Base-by-base conservation (phyloP, 2,888 invertebrate species). In the Blomia tropicalis region DNA sequence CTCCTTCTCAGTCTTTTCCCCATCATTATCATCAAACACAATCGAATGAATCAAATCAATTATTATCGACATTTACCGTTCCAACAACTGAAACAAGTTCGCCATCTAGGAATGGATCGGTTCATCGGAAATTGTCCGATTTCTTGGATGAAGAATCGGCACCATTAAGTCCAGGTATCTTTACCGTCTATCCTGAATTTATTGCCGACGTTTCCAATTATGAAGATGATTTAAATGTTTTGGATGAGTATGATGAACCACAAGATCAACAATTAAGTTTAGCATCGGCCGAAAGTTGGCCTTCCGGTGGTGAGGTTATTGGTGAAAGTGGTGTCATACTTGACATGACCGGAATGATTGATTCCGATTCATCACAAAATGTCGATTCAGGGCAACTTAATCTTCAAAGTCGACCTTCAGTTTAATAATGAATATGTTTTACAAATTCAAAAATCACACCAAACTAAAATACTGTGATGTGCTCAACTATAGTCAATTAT, bases 181-280 rank as follows among this genome's bases (percentile, higher is more conserved):
- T 67, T 17, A 63, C 64, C 31, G 63, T 65, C 31, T 68, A 68
- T 59, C 68, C 68, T 2, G 68, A 68, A 58, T 59, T 64, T 30
- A 19, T 25, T 7, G 36, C n/a, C 22, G 51, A n/a, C 59, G 58
- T 25, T 30, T 31, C 30, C 59, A 56, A 27, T 30, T 56, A 32
- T 7, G 29, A 56, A 11, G 56, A 56, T 56, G 3, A 56, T n/a
- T n/a, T 47, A 7, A 47, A 47, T 14, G 23, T 47, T 22, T n/a
- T 47, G 2, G 29, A 56, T 56, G 56, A 56, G 2, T 2, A 56
- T 31, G 56, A 56, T 1, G 56, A 56, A 19, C n/a, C n/a, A n/a
- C 19, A 11, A 2, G 22, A 47, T 47, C 19, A 56, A 4, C 25
- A 56, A 14, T 14, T n/a, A 31, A 56, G 56, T 36, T 23, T 56